Evolutionary conservation across 2,113 vertebrate species (phyloP), one percentile per base, ranked within the genome.

Genomic region (Phalacrocorax aristotelis): DNA sequence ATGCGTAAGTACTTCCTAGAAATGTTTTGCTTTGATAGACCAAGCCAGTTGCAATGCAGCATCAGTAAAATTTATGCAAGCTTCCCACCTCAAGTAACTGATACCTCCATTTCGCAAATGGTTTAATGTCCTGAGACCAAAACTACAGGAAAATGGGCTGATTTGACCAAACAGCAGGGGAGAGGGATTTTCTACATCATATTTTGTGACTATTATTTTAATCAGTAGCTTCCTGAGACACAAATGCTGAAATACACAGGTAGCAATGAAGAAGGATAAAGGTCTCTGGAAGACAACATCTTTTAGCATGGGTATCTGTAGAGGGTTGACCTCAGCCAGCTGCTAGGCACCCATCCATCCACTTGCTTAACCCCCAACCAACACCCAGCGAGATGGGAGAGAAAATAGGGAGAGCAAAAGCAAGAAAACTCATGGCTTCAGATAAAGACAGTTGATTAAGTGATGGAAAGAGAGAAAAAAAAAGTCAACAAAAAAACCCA

Each of bases 1-100:
- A 99, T 99, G 99, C 99, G 99, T 99, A 98, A 99, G 99, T 99
- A 96, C 91, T 95, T 97, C 90, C 58, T 58, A 74, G 77, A 80
- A 82, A 83, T 93, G 77, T 54, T 95, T 93, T 30, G 11, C 65
- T 93, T 51, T 89, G 89, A 76, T 87, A 96, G 85, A 87, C 86
- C n/a, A 92, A 85, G 92, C 49, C 89, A 83, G 74, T 88, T 95
- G 83, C 64, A 90, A 34, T 83, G 72, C 87, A 93, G 10, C 66
- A 52, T 69, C 69, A 62, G 66, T 87, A 66, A 85, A 89, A 91
- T 83, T 75, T 87, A 51, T 91, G 77, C 91, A 89, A 27, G 75
- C 64, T 95, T 93, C 87, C 52, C 61, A 79, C 66, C 69, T 78
- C 79, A 54, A 14, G 57, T 66, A 68, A n/a, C 34, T 68, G 65